phyloP scores from a whole-genome alignment of 2,888 invertebrate genomes.

The Leptinotarsa peninsularis region DNA sequence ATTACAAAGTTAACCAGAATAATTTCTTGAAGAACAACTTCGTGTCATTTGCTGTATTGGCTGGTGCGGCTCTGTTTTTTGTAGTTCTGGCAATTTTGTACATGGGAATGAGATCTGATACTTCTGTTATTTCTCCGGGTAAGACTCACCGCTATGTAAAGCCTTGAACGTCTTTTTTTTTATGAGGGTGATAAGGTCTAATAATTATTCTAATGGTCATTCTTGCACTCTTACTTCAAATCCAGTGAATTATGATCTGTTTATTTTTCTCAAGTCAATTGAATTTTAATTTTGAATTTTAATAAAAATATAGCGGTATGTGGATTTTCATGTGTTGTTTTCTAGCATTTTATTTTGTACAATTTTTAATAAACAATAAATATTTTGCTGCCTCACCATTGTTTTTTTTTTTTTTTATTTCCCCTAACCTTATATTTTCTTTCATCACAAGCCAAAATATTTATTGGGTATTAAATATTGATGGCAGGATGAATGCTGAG shows the following conservation, averaged over 20 bases:
- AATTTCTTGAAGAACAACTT: constrained; percentile 72
- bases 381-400: constrained; percentile 61
- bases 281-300: neutral
- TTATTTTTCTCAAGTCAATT: neutral
- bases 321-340: constrained; percentile 37
- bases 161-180: constrained; percentile 26
- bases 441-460: constrained; percentile 56
- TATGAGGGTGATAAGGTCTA: neutral
- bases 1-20: constrained; percentile 62
- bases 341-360: constrained; percentile 43
- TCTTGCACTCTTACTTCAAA: neutral
- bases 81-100: constrained; percentile 76
- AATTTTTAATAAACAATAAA: constrained; percentile 67
- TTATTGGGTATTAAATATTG: constrained; percentile 59
- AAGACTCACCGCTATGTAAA: constrained; percentile 58
- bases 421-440: constrained; percentile 37
- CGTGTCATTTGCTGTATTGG: constrained; percentile 75
- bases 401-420: constrained; percentile 53
- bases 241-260: neutral
- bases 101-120: constrained; percentile 74
- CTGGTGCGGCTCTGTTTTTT: constrained; percentile 74
- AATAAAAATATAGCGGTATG: constrained; percentile 28
- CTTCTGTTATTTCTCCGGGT: constrained; percentile 70
- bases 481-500: constrained; percentile 24
- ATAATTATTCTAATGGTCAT: neutral